These are phyloP conservation scores for Agrochola circellaris DNA, from an alignment of 2,888 invertebrate species.

Conservation along the genomic window DNA sequence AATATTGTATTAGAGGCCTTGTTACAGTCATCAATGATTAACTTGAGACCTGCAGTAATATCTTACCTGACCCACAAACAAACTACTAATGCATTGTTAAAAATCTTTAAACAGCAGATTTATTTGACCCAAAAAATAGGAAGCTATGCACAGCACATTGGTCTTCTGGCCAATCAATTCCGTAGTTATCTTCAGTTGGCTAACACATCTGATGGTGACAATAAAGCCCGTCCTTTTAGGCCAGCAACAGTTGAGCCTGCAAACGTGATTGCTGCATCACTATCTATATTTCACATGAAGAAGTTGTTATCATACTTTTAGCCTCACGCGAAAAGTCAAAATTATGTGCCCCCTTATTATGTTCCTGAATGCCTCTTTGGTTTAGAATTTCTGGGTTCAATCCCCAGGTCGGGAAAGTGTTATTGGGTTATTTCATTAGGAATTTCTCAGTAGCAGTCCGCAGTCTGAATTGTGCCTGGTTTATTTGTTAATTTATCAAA, in stretches of 20 bases:
- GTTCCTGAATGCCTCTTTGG: neutral
- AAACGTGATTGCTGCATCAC: neutral
- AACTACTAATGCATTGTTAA: too few species aligned
- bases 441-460: neutral
- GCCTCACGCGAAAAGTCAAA: neutral
- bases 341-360: neutral
- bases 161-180: neutral
- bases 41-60: too few species aligned
- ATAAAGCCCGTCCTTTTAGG: neutral
- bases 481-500: constrained; percentile 4
- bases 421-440: neutral
- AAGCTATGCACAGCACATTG: neutral
- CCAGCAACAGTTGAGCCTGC: neutral
- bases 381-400: constrained; percentile 1
- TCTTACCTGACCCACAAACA: too few species aligned
- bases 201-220: too few species aligned
- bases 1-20: too few species aligned
- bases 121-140: neutral
- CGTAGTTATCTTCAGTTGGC: too few species aligned
- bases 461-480: neutral
- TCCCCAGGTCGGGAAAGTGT: neutral
- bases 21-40: too few species aligned
- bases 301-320: neutral
- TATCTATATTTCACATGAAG: neutral
- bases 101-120: neutral